phyloP scores from a whole-genome alignment of 1,140 invertebrate species.

The Pygmarrhopalites habei region DNA sequence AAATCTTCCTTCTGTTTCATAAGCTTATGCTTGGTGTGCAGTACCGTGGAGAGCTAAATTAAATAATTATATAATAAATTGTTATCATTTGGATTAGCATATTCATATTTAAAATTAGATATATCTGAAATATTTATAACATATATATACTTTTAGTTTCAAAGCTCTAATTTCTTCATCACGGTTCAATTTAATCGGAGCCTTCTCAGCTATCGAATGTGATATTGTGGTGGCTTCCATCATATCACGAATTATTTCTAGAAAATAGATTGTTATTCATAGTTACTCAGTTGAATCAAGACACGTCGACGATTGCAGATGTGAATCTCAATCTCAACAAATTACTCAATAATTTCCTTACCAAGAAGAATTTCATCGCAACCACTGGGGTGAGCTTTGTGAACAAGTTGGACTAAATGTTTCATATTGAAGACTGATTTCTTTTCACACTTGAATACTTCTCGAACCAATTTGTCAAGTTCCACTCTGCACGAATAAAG shows the following conservation, averaged over 20 bases:
- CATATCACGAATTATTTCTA: slow-evolving; percentile 5
- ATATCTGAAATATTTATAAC: too few species aligned
- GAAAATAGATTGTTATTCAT: too few species aligned
- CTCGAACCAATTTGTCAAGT: not conserved
- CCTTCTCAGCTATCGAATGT: not conserved
- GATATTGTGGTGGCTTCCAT: not conserved
- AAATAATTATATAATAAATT: too few species aligned
- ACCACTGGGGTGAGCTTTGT: slow-evolving; percentile 6
- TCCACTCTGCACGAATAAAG: not conserved
- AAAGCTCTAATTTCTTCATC: not conserved
- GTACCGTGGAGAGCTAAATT: not conserved
- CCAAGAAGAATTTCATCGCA: slow-evolving; percentile 11
- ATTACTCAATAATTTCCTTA: too few species aligned
- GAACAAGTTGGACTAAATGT: not conserved
- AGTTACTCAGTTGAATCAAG: too few species aligned
- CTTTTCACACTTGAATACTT: not conserved
- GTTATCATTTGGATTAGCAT: too few species aligned
- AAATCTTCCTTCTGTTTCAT: not conserved
- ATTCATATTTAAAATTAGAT: too few species aligned
- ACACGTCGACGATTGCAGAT: too few species aligned
- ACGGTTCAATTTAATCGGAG: not conserved
- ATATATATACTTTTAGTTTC: slow-evolving; percentile 3
- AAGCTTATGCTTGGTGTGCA: not conserved
- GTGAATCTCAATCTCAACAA: too few species aligned
- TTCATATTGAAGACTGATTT: not conserved